These are phyloP conservation scores for Rhinella marina DNA, from an alignment of 2,797 vertebrate species.

Conservation along the genomic window DNA sequence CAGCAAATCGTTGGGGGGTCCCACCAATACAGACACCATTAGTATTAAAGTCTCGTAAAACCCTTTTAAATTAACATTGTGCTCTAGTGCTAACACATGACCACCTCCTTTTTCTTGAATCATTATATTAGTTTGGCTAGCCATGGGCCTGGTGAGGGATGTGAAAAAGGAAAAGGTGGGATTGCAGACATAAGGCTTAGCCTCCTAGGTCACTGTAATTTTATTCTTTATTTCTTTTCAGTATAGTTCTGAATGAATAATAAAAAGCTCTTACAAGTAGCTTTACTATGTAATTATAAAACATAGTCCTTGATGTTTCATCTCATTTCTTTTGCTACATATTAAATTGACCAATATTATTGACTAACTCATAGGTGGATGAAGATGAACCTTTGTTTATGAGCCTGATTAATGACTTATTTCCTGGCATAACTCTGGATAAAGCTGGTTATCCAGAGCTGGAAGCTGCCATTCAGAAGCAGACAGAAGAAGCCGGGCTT, in stretches of 20 bases:
- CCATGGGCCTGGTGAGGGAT: neutral
- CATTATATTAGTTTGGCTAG: neutral
- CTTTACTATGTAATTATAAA: neutral
- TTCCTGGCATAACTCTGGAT: constrained; percentile 74
- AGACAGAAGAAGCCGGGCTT: constrained; percentile 78
- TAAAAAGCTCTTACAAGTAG: neutral
- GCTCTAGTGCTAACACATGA: no score
- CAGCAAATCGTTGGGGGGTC: no score
- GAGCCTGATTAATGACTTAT: constrained; percentile 81
- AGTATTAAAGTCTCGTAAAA: no score
- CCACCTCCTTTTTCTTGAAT: neutral
- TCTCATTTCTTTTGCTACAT: neutral
- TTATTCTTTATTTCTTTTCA: neutral
- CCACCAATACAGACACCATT: no score
- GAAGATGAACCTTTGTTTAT: constrained; percentile 82
- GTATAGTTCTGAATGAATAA: neutral
- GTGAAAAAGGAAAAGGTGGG: neutral
- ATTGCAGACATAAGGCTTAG: neutral
- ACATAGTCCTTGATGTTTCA: neutral
- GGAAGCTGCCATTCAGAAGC: constrained; percentile 77
- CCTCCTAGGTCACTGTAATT: no score
- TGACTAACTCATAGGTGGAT: constrained; percentile 71
- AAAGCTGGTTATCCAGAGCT: constrained; percentile 83
- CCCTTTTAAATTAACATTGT: no score
- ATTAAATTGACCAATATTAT: constrained; percentile 30